phyloP scores from a whole-genome alignment of 2,113 vertebrate species.

The Ophiodon elongatus region DNA sequence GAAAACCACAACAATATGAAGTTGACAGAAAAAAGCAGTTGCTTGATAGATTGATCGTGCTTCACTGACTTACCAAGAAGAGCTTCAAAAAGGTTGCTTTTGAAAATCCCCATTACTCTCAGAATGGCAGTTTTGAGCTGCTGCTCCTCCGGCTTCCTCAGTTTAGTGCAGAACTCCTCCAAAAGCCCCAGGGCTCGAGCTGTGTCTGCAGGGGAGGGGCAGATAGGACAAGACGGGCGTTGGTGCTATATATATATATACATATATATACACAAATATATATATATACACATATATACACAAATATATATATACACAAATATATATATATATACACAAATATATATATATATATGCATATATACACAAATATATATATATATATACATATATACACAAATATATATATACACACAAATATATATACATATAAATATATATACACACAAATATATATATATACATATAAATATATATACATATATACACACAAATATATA shows the following conservation, averaged over 20 bases:
- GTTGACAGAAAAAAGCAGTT: background rate
- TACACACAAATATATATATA: no score
- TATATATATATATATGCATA: background rate
- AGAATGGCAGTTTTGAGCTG: conserved; percentile 92
- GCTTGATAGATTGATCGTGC: background rate
- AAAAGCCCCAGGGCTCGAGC: conserved; percentile 90
- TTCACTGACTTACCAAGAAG: conserved; percentile 90
- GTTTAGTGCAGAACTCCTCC: conserved; percentile 94
- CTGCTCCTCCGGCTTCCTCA: conserved; percentile 92
- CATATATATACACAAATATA: no score
- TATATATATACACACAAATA: no score
- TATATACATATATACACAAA: no score
- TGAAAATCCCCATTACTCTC: conserved; percentile 94
- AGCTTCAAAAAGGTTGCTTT: conserved; percentile 95
- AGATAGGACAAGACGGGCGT: background rate
- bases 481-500: no score
- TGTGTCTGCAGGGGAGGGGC: conserved; percentile 86
- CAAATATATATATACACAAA: background rate
- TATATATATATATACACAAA: background rate
- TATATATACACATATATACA: background rate
- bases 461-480: no score
- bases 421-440: no score
- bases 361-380: no score
- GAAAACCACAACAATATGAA: background rate
- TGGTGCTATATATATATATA: background rate